These are phyloP conservation scores for Sphaerophoria rueppellii DNA, from an alignment of 2,888 invertebrate species.

Conservation along the genomic window DNA sequence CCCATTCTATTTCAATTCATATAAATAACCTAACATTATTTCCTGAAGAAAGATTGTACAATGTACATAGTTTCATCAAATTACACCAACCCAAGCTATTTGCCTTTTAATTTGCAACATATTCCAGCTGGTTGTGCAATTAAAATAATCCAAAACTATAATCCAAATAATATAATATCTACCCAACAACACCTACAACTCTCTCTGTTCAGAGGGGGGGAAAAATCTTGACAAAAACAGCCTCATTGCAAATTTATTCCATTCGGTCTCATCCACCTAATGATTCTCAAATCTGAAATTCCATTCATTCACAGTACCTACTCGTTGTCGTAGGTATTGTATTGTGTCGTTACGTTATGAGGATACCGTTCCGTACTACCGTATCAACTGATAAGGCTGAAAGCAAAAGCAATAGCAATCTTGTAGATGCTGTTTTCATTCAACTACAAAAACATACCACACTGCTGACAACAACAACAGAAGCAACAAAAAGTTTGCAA, in stretches of 20 bases:
- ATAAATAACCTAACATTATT: not conserved
- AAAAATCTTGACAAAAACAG: conserved; percentile 36
- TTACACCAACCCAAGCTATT: conserved; percentile 33
- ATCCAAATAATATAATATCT: not conserved
- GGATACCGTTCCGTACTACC: no score
- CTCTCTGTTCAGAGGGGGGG: not conserved
- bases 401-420: conserved; percentile 17
- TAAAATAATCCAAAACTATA: conserved; percentile 51
- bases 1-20: no score
- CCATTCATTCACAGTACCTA: conserved; percentile 42
- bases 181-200: not conserved
- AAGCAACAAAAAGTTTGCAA: not conserved
- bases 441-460: conserved; percentile 21
- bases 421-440: conserved; percentile 16
- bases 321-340: not conserved
- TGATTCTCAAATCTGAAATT: conserved; percentile 47
- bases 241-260: conserved; percentile 51
- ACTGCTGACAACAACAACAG: conserved; percentile 6
- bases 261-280: conserved; percentile 44
- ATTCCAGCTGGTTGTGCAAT: conserved; percentile 50
- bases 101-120: conserved; percentile 37
- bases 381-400: not conserved
- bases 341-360: conserved; percentile 11
- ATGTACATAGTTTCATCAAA: conserved; percentile 21
- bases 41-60: conserved; percentile 6